phyloP scores from a whole-genome alignment of 2,888 invertebrate genomes.

The Plusia festucae region DNA sequence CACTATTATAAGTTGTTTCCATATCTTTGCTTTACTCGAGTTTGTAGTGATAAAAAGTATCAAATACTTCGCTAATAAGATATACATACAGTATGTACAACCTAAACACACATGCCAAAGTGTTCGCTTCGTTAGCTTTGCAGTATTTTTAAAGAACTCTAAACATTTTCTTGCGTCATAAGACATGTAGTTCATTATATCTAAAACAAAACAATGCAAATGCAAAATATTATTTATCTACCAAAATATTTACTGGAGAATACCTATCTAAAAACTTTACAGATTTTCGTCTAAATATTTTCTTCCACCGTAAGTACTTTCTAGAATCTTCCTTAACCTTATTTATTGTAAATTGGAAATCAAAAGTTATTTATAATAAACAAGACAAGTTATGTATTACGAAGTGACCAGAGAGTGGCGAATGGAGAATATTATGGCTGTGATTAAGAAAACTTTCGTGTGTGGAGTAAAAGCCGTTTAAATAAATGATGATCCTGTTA shows the following conservation, averaged over 20 bases:
- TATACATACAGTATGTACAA: background rate
- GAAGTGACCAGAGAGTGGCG: too few species aligned
- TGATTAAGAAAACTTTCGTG: background rate
- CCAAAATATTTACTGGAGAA: slow-evolving; percentile 34
- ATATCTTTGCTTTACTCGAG: slow-evolving; percentile 16
- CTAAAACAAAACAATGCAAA: slow-evolving; percentile 12
- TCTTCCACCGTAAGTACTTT: background rate
- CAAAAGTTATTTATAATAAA: background rate
- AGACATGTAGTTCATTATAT: slow-evolving; percentile 19
- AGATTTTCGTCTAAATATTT: background rate
- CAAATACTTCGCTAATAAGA: slow-evolving; percentile 26
- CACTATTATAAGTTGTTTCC: slow-evolving; percentile 13
- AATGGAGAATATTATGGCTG: background rate
- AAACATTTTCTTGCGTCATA: slow-evolving; percentile 43
- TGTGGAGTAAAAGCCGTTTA: background rate
- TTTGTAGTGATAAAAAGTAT: slow-evolving; percentile 28
- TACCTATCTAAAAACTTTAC: background rate
- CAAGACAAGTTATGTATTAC: too few species aligned
- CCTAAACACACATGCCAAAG: slow-evolving; percentile 39
- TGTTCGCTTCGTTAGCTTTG: slow-evolving; percentile 37
- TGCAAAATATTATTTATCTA: slow-evolving; percentile 14
- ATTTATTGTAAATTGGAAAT: background rate
- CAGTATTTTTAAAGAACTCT: slow-evolving; percentile 33
- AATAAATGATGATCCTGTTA: slow-evolving; percentile 14
- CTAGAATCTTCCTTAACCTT: background rate